Base-by-base conservation (phyloP, 2,797 vertebrate genomes). In the Crocidura indochinensis region DNA sequence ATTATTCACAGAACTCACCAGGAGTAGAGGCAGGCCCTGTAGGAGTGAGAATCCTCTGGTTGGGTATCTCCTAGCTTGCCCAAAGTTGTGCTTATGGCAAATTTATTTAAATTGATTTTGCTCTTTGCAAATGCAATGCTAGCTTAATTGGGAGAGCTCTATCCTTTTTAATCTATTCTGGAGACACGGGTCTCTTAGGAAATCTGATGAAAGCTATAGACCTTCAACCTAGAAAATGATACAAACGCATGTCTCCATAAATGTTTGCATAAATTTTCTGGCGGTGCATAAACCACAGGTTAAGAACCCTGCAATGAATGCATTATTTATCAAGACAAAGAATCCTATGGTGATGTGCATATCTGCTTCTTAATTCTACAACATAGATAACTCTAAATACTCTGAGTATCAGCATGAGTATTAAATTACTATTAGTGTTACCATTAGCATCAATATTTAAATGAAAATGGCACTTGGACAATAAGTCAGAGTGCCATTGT, bases 161-260 rank as follows among this genome's bases (percentile, higher is more conserved):
- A 67, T 74, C 72, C 79, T 91, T 93, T 65, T 88, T 74, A 91
- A 67, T n/a, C 76, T 93, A 86, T 87, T 91, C 68, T 3, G 29
- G 64, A 83, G 76, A 69, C 65, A 62, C 0, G 4, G 47, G 44
- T 93, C 81, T 93, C 77, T 86, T 67, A 91, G 67, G 84, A 92
- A 92, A 91, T 88, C 49, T 93, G 71, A 88, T 88, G 75, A 77
- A 80, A 91, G 24, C 64, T 60, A 69, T 27, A 94, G 53, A 76
- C 53, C 31, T 85, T 87, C 74, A 93, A 82, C 56, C 56, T 88
- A 78, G 60, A 91, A 94, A 94, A 94, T 88, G 82, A 90, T 8
- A 77, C 7, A 84, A 73, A 87, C 62, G 29, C 2, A 26, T 89
- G 46, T 88, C 88, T 94, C 81, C 74, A 75, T 46, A 73, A 84